Conservation (phyloP, 2,888 invertebrate genomes). For the Coelogynopora nodosa region DNA sequence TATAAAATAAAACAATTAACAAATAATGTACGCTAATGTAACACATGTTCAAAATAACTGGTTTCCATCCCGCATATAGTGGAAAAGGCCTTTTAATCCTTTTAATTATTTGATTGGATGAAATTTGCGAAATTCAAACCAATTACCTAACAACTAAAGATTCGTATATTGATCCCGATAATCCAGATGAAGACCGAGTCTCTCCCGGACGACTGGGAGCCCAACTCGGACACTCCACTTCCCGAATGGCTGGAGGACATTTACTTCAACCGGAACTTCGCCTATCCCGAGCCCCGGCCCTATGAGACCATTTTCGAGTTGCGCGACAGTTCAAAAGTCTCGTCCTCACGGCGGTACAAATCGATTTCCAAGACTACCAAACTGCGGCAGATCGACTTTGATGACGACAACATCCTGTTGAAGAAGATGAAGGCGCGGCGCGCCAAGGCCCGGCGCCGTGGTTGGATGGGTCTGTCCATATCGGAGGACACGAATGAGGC, state of each 20-base stretch:
- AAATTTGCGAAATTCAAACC: too few relatives aligned
- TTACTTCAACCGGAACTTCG: background rate
- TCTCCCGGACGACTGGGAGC: background rate
- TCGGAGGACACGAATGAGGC: background rate
- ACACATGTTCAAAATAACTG: too few relatives aligned
- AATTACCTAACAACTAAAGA: too few relatives aligned
- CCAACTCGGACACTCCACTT: background rate
- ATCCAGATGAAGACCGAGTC: background rate
- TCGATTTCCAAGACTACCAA: background rate
- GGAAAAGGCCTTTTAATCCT: too few relatives aligned
- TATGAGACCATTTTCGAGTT: background rate
- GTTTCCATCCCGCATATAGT: too few relatives aligned
- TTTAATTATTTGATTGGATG: too few relatives aligned
- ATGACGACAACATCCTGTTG: background rate
- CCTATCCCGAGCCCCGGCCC: background rate
- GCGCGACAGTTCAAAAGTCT: background rate
- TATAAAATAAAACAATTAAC: too few relatives aligned
- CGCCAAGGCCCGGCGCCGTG: background rate
- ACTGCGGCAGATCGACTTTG: background rate
- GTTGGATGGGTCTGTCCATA: background rate
- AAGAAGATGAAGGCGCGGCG: background rate
- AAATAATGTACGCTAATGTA: too few relatives aligned
- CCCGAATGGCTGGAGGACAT: background rate
- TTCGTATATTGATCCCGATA: too few relatives aligned
- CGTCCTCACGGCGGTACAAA: background rate